These are phyloP conservation scores for Lasioglossum baleicum DNA, from an alignment of 1,140 invertebrate genomes.

Conservation along the genomic window DNA sequence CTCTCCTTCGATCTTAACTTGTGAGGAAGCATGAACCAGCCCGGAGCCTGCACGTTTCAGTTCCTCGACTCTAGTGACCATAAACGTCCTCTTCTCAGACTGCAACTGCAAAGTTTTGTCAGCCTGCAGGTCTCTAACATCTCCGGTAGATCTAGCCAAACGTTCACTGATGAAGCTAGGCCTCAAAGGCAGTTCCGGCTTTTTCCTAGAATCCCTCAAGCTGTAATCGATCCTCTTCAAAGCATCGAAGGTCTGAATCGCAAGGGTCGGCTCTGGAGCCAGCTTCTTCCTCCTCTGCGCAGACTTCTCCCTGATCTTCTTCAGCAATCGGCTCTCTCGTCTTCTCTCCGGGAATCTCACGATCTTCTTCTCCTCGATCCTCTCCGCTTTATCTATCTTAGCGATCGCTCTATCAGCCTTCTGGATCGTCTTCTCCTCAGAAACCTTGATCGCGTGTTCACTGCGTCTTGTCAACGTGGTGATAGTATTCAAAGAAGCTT, in stretches of 20 bases:
- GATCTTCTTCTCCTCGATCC: slow-evolving; percentile 12
- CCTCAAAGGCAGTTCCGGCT: not conserved
- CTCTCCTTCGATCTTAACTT: not conserved
- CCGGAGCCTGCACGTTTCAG: not conserved
- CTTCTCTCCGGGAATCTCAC: slow-evolving; percentile 8
- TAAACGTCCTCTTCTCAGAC: slow-evolving; percentile 11
- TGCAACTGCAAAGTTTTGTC: not conserved
- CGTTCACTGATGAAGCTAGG: not conserved
- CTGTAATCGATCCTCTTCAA: not conserved
- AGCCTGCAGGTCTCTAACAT: not conserved
- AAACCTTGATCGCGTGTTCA: no score
- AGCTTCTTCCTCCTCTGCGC: slow-evolving; percentile 48
- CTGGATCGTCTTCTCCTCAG: not conserved
- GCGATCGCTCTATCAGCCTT: not conserved
- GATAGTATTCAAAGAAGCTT: slow-evolving; percentile 48
- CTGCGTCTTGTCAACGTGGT: slow-evolving; percentile 8
- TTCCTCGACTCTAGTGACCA: slow-evolving; percentile 18
- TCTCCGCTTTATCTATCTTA: not conserved
- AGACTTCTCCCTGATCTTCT: slow-evolving; percentile 54
- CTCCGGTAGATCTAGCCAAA: not conserved
- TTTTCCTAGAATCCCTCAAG: not conserved
- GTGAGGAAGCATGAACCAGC: not conserved
- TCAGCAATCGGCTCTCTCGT: slow-evolving; percentile 43
- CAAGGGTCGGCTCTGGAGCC: slow-evolving; percentile 43
- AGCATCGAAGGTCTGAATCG: not conserved